A percentile compares a stretch with the other conserved stretches of the same genome.
Evolutionary conservation across 2,888 invertebrate genomes (phyloP).

Genomic region (Oxystoma pomonae): DNA sequence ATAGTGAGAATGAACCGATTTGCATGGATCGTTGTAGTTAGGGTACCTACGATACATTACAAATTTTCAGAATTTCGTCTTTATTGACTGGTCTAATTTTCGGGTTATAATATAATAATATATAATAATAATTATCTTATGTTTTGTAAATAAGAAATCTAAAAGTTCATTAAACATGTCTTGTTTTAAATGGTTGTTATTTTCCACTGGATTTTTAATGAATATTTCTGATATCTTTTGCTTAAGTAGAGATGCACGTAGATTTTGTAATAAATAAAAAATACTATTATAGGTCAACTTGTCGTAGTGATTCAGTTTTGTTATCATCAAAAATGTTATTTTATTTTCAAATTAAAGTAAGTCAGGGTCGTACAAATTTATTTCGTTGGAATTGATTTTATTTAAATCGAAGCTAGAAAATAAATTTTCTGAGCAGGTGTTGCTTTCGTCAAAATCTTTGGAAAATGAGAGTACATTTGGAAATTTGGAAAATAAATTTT

Average conservation of each 20-base stretch:
- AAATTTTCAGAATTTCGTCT: slow-evolving; percentile 24
- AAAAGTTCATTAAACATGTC: slow-evolving; percentile 8
- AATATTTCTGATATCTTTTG: slow-evolving; percentile 2
- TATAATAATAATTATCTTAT: neutral
- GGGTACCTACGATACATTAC: slow-evolving; percentile 32
- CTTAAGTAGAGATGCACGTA: neutral
- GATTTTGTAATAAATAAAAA: slow-evolving; percentile 9
- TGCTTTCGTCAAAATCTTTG: slow-evolving; percentile 12
- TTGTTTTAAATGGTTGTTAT: slow-evolving; percentile 4
- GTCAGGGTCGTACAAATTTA: neutral
- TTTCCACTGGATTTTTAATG: slow-evolving; percentile 4
- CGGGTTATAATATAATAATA: slow-evolving; percentile 17
- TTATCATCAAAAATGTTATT: neutral
- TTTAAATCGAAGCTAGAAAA: neutral
- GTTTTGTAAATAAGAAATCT: slow-evolving; percentile 4
- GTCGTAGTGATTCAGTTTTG: slow-evolving; percentile 9
- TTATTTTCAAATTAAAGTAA: neutral
- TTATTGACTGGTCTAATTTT: slow-evolving; percentile 11
- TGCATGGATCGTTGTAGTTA: slow-evolving; percentile 27
- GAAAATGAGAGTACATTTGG: slow-evolving; percentile 9
- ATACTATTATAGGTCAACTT: neutral
- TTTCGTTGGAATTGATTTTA: no score
- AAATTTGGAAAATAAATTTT: slow-evolving; percentile 8
- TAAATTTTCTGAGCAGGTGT: slow-evolving; percentile 5
- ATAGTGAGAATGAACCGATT: slow-evolving; percentile 31